Evolutionary conservation across 2,113 vertebrate genomes (phyloP).

Genomic region (Larimichthys crocea): DNA sequence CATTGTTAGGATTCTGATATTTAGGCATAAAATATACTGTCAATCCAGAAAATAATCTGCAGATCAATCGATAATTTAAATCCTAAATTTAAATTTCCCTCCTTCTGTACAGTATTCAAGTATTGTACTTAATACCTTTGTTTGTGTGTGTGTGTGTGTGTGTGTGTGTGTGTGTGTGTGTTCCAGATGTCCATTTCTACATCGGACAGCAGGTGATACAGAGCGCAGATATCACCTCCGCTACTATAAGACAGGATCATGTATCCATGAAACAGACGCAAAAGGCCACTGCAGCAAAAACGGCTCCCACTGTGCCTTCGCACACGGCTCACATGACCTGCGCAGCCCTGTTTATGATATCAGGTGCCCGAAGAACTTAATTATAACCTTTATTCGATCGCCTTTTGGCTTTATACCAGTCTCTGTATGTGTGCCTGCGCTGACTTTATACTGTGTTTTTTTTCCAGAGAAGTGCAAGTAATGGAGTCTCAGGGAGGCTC

Average conservation of each 20-base stretch:
- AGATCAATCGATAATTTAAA: background rate
- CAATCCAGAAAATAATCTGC: background rate
- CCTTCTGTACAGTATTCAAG: background rate
- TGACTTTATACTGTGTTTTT: constrained; percentile 25
- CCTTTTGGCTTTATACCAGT: too few species aligned
- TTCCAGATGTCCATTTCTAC: constrained; percentile 93
- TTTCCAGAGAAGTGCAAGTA: constrained; percentile 93
- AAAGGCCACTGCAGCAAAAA: constrained; percentile 99
- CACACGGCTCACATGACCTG: constrained; percentile 97
- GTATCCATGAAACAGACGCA: constrained; percentile 97
- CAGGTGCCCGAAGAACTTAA: constrained; percentile 81
- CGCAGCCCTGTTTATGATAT: constrained; percentile 96
- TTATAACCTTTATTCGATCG: background rate
- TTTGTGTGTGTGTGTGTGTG: too few species aligned
- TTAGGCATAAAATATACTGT: background rate
- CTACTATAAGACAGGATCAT: constrained; percentile 98
- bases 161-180: background rate
- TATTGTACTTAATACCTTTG: background rate
- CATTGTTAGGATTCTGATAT: background rate
- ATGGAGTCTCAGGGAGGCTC: constrained; percentile 94
- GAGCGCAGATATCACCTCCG: constrained; percentile 96
- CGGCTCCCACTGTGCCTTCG: constrained; percentile 96
- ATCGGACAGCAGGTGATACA: constrained; percentile 96
- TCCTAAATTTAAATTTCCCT: background rate
- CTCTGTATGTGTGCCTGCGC: background rate